Conservation (phyloP, 2,113 vertebrate species). For the Syngnathus typhle region DNA sequence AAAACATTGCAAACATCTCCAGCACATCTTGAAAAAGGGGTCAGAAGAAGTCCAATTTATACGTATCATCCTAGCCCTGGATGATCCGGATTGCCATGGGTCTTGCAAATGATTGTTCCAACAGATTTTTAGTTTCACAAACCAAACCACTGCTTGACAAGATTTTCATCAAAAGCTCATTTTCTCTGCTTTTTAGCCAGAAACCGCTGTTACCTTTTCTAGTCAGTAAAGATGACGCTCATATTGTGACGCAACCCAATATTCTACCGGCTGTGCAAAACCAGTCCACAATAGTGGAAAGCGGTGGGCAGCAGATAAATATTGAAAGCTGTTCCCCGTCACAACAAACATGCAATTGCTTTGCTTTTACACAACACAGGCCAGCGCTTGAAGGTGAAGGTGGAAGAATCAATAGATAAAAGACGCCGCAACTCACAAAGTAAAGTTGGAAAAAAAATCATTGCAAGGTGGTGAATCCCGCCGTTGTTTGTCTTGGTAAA, state of each 20-base stretch:
- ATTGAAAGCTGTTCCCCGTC: neutral
- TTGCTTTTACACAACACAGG: neutral
- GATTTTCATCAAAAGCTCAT: too few relatives aligned
- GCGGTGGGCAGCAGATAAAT: neutral
- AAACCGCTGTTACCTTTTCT: too few relatives aligned
- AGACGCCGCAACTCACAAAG: neutral
- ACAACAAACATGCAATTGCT: neutral
- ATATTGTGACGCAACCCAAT: neutral
- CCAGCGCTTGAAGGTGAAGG: neutral
- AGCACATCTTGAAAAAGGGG: too few relatives aligned
- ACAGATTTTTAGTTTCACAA: too few relatives aligned
- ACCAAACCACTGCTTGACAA: too few relatives aligned
- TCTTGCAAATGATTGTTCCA: too few relatives aligned
- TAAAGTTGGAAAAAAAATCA: neutral
- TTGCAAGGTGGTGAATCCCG: neutral
- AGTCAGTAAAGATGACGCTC: neutral
- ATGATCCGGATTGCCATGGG: too few relatives aligned
- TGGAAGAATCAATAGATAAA: neutral
- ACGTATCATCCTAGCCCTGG: too few relatives aligned
- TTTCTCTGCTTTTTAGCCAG: too few relatives aligned
- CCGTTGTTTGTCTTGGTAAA: neutral
- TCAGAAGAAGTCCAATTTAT: too few relatives aligned
- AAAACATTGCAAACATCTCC: too few relatives aligned
- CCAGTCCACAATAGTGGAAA: neutral
- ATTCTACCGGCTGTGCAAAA: neutral